Base-by-base conservation (phyloP, 2,888 invertebrate genomes). In the Dasysyrphus tricinctus region DNA sequence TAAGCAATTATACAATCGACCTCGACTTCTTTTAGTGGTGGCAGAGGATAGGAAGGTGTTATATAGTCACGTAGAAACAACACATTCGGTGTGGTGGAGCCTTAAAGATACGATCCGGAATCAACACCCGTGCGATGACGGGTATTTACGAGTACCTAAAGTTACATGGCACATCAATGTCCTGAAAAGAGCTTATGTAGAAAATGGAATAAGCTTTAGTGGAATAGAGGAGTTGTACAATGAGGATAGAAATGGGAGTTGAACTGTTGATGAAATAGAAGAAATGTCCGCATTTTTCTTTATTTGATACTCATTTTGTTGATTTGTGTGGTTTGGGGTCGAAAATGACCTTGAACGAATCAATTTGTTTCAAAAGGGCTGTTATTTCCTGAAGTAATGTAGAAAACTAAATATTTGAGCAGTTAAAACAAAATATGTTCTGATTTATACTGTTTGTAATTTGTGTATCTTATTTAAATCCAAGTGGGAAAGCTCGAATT, bases 1-100 rank as follows among this genome's bases (percentile, higher is more conserved):
- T 56, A 72, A 81, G 63, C 57, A 81, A 81, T 81, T 81, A 77
- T 77, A 72, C 70, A 81, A 80, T 70, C 77, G 42, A 77, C 81
- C 72, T 65, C 81, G 70, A 70, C 77, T 69, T 51, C 63, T 32
- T 44, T 37, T 9, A 19, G 44, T 14, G 32, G 12, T 47, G 32
- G n/a, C n/a, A n/a, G 56, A 47, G 49, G 39, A 51, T 29, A 37
- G 29, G 12, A 32, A 44, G 51, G n/a, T 44, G 32, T 54, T 63
- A 24, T 24, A 42, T 54, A 42, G 12, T 67, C 34, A 63, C 34
- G 34, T 73, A 57, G 34, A 39, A 57, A 51, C 34, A 61, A 4
- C 42, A 24, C 49, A 9, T 9, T 3, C 37, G 37, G 14, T 34
- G 19, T 11, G 29, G 29, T 16, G 14, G 49, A 51, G 54, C 44